Evolutionary conservation across 2,888 invertebrate species (phyloP), one percentile per base, ranked within the genome.

Genomic region (Tachystola acroxantha): DNA sequence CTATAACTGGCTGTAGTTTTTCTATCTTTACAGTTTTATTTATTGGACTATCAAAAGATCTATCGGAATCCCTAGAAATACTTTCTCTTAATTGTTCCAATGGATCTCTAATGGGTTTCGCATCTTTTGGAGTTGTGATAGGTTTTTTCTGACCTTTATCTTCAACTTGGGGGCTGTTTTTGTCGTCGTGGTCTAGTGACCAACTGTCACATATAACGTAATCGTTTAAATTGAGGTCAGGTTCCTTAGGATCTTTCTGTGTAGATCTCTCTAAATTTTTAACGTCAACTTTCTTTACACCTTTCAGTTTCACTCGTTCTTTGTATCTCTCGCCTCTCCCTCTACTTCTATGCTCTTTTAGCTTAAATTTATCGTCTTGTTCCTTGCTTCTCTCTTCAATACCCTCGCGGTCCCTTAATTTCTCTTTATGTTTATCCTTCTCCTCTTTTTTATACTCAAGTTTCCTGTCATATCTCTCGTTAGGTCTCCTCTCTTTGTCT

Each of bases 131-230:
- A 29, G 13, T 14, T 4, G 30, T 5, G 28, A 16, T 13, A 13
- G 45, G 49, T 3, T 49, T 43, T 41, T 56, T 61, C n/a, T 39
- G 20, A 3, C 40, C 1, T 39, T 61, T 71, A 0, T 68, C 67
- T 2, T 63, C 65, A 0, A 48, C 33, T 45, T 62, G 68, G 0
- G 80, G 82, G 35, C 78, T 81, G 0, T 53, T 62, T 53, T 73
- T 82, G 2, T 82, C 81, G 7, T 85, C 86, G 31, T 76, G 81
- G 16, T 86, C 86, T 10, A 80, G 48, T 2, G 87, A 86, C 87
- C 87, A 87, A 47, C 86, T 87, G 36, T 88, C 87, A 41, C 87
- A 87, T 9, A 88, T 69, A 27, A 87, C 59, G 42, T 75, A 86
- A 51, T 86, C 87, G 40, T 63, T 76, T 9, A 86, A 61, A 53